Conservation (phyloP, 2,888 invertebrate genomes). For the Diaphora mendica region DNA sequence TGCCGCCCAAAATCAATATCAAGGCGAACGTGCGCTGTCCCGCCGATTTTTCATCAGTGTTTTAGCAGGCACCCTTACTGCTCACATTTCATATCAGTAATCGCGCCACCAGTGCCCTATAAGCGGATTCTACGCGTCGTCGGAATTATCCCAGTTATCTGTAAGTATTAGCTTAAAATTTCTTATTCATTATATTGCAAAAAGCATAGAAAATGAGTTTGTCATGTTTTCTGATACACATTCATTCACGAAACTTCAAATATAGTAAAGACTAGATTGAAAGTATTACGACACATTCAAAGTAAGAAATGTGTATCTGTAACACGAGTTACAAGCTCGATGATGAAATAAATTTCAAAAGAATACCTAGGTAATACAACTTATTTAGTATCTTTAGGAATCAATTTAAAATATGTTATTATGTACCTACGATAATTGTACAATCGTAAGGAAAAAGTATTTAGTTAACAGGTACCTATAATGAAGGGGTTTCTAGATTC, state of each 20-base stretch:
- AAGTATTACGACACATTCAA: constrained; percentile 64
- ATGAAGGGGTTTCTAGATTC: neutral
- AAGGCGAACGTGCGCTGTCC: constrained; percentile 74
- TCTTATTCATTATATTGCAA: constrained; percentile 8
- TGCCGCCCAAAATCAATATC: constrained; percentile 85
- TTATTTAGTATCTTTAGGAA: neutral
- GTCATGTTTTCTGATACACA: constrained; percentile 21
- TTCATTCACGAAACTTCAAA: constrained; percentile 61
- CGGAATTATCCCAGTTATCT: constrained; percentile 58
- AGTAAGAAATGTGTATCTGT: constrained; percentile 63
- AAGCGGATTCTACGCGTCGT: constrained; percentile 62
- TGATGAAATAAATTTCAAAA: constrained; percentile 48
- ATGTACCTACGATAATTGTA: too few species aligned
- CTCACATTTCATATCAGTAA: constrained; percentile 69
- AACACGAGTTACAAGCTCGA: constrained; percentile 71
- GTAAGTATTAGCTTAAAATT: constrained; percentile 64
- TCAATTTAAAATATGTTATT: neutral
- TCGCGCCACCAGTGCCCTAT: constrained; percentile 73
- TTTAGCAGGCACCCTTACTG: constrained; percentile 73
- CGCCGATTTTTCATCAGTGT: constrained; percentile 75
- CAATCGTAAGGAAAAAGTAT: neutral
- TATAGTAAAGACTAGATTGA: constrained; percentile 46
- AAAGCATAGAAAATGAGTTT: neutral
- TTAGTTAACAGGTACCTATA: neutral
- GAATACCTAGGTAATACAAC: neutral